A percentile compares a stretch with the other conserved stretches of the same genome.
Evolutionary conservation across 2,888 invertebrate species (phyloP).

Genomic region (Macropis europaea): DNA sequence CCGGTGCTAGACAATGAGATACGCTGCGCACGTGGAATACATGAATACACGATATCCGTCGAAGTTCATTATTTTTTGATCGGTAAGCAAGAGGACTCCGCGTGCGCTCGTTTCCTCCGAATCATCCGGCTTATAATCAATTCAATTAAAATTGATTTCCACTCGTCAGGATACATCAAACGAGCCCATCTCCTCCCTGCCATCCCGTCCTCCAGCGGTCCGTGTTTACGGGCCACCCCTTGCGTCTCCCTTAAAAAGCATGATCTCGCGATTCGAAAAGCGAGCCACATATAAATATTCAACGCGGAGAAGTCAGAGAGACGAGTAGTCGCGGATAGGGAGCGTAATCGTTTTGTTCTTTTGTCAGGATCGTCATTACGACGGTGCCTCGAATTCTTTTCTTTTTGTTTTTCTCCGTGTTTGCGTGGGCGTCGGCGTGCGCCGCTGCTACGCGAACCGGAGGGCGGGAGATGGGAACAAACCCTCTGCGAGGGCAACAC

Average conservation of each 20-base stretch:
- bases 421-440: constrained; percentile 34
- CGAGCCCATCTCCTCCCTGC: constrained; percentile 7
- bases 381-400: constrained; percentile 46
- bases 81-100: neutral
- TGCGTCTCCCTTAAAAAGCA: constrained; percentile 41
- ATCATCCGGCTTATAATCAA: constrained; percentile 43
- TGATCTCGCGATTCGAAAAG: constrained; percentile 57
- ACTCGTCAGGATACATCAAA: constrained; percentile 54
- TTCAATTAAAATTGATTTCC: constrained; percentile 61
- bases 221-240: constrained; percentile 32
- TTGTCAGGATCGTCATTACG: constrained; percentile 61
- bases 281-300: constrained; percentile 62
- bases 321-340: constrained; percentile 9
- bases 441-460: neutral
- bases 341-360: constrained; percentile 56
- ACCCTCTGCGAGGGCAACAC: neutral
- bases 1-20: constrained; percentile 6
- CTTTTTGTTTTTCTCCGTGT: constrained; percentile 5
- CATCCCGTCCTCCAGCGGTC: constrained; percentile 14
- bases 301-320: constrained; percentile 36
- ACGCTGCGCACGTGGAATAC: constrained; percentile 34
- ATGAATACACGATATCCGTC: constrained; percentile 37
- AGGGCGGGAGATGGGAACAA: neutral
- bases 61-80: constrained; percentile 24
- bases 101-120: neutral